A percentile compares a stretch with the other conserved stretches of the same genome.
Conservation (phyloP, 2,113 vertebrate genomes). For the Myrmophylax atrothorax region DNA sequence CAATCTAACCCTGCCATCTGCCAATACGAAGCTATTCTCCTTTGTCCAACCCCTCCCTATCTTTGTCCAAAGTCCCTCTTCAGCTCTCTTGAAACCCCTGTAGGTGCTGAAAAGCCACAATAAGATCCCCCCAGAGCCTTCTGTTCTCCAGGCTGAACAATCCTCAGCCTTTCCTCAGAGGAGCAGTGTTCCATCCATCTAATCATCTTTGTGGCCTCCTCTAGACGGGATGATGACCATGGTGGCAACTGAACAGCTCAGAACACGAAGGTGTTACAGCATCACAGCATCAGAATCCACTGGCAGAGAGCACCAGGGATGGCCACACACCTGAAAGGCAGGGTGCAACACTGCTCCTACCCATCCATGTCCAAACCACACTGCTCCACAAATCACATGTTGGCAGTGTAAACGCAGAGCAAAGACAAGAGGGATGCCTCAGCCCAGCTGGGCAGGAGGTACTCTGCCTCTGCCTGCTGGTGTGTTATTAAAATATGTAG, state of each 20-base stretch:
- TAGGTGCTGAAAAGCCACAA: not conserved
- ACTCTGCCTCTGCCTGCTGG: not conserved
- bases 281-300: rapidly evolving
- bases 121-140: not conserved
- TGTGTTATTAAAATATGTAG: not conserved
- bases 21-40: not conserved
- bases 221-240: not conserved
- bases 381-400: not conserved
- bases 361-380: rapidly evolving
- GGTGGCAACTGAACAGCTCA: not conserved
- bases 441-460: not conserved
- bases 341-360: rapidly evolving
- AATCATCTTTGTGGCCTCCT: not conserved
- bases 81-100: not conserved
- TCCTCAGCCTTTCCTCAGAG: not conserved
- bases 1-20: not conserved
- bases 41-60: not conserved
- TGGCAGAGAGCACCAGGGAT: not conserved
- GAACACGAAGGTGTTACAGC: not conserved
- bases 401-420: not conserved
- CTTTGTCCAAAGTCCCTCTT: not conserved
- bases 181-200: not conserved
- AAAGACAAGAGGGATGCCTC: not conserved
- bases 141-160: not conserved
- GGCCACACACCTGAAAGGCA: not conserved